phyloP scores from a whole-genome alignment of 1,140 invertebrate species.

The Hyles euphorbiae region DNA sequence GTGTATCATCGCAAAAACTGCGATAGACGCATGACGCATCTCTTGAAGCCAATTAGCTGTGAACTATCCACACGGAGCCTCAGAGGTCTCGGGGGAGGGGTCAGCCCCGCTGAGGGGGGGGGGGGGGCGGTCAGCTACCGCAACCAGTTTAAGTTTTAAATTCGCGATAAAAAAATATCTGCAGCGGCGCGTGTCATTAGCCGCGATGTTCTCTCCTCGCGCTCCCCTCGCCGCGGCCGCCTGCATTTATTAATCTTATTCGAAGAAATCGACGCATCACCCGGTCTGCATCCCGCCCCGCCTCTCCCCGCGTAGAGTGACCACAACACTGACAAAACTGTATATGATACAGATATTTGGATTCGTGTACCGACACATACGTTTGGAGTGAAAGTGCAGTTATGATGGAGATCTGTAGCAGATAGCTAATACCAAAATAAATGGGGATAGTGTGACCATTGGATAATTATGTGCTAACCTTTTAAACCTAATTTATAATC shows the following conservation, averaged over 20 bases:
- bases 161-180: constrained; percentile 70
- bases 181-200: constrained; percentile 69
- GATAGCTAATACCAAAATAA: no score
- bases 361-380: no score
- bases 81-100: background rate
- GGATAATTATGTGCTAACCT: no score
- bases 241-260: constrained; percentile 70
- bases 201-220: constrained; percentile 39
- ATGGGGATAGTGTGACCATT: no score
- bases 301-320: constrained; percentile 11
- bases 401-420: no score
- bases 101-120: background rate
- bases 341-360: no score
- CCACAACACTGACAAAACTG: background rate
- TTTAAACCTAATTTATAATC: no score
- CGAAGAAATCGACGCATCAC: constrained; percentile 68
- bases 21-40: background rate
- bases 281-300: constrained; percentile 22
- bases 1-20: background rate
- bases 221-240: constrained; percentile 31
- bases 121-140: constrained; percentile 8
- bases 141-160: constrained; percentile 69
- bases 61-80: constrained; percentile 2
- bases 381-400: no score
- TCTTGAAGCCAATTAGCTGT: background rate